phyloP scores from a whole-genome alignment of 2,888 invertebrate species.

The Xestia rhomboidea region DNA sequence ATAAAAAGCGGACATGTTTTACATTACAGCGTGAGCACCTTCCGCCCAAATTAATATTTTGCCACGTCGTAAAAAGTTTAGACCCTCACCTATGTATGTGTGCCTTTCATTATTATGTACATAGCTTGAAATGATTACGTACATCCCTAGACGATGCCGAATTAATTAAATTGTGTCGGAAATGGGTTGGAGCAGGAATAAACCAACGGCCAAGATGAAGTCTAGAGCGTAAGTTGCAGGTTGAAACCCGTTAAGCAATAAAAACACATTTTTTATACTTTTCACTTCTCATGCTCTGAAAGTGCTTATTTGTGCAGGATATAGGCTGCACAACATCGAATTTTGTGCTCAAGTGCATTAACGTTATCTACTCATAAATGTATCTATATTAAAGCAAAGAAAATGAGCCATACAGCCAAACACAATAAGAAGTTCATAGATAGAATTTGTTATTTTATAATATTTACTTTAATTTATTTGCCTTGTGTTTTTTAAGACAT shows the following conservation, averaged over 20 bases:
- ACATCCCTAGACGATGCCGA: conserved; percentile 32
- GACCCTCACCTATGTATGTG: conserved; percentile 14
- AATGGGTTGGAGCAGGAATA: conserved; percentile 10
- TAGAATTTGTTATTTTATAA: too few species aligned
- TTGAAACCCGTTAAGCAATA: neutral
- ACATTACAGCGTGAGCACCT: conserved; percentile 32
- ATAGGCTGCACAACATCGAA: too few species aligned
- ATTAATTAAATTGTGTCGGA: conserved; percentile 55
- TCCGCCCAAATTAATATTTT: conserved; percentile 61
- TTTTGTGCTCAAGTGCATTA: too few species aligned
- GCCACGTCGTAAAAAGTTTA: conserved; percentile 63
- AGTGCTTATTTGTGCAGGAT: too few species aligned
- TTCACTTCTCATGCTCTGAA: neutral
- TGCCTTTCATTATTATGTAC: conserved; percentile 61
- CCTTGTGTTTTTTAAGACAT: too few species aligned
- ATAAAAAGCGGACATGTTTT: conserved; percentile 19
- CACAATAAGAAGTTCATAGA: too few species aligned
- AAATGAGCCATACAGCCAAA: too few species aligned
- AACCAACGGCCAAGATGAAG: neutral
- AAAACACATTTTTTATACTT: too few species aligned
- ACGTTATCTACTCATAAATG: too few species aligned
- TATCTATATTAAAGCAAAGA: too few species aligned
- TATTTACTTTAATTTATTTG: too few species aligned
- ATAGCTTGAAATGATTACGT: conserved; percentile 47
- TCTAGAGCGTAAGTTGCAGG: neutral